A percentile compares a stretch with the other conserved stretches of the same genome.
These are phyloP conservation scores for Pseudachorutes palmiensis DNA, from an alignment of 1,140 invertebrate species.

Conservation along the genomic window DNA sequence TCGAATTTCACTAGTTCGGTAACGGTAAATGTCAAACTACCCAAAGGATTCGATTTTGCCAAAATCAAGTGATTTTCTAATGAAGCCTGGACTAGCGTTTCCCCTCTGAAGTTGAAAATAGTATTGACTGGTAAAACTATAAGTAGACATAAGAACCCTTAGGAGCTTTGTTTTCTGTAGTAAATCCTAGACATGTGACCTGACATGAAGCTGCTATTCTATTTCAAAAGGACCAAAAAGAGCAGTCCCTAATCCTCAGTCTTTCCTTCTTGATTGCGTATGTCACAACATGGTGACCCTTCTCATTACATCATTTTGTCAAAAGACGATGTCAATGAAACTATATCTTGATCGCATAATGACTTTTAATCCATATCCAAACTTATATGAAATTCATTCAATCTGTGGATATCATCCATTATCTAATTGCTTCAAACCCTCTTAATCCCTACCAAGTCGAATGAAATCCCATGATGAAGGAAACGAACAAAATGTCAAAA, in stretches of 20 bases:
- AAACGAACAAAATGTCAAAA: not conserved
- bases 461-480: not conserved
- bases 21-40: no score
- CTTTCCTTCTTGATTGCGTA: not conserved
- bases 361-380: not conserved
- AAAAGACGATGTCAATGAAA: not conserved
- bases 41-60: no score
- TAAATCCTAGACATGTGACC: conserved; percentile 1
- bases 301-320: not conserved
- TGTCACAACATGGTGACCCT: not conserved
- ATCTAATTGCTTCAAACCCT: no score
- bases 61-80: no score
- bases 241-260: not conserved
- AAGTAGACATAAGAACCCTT: not conserved
- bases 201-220: not conserved
- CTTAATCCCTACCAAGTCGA: no score
- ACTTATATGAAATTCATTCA: no score
- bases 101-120: not conserved
- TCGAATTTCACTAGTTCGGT: no score
- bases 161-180: not conserved
- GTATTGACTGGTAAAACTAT: not conserved
- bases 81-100: no score
- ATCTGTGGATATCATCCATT: no score
- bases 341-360: not conserved
- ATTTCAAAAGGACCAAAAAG: conserved; percentile 1